Evolutionary conservation across 2,888 invertebrate genomes (phyloP).

Genomic region (Macrophya annulata): DNA sequence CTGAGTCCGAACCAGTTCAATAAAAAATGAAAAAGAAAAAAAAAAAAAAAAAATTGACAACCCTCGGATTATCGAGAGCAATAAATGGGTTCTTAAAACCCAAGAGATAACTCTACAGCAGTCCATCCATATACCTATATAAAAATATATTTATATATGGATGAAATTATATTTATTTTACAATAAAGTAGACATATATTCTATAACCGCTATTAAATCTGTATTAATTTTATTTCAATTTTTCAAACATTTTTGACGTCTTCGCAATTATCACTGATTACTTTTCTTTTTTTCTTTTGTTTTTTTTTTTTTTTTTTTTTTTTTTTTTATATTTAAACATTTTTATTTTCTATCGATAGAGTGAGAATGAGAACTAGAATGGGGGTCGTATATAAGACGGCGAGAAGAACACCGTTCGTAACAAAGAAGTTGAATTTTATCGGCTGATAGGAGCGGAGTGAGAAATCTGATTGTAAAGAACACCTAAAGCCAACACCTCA

Average conservation of each 20-base stretch:
- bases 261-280: neutral
- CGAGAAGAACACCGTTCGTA: slow-evolving; percentile 3
- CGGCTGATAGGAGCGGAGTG: slow-evolving; percentile 66
- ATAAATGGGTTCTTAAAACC: slow-evolving; percentile 24
- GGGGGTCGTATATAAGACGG: neutral
- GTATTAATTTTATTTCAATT: neutral
- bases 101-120: neutral
- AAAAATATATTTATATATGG: neutral
- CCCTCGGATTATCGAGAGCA: slow-evolving; percentile 14
- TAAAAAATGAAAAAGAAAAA: neutral
- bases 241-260: no score
- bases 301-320: neutral
- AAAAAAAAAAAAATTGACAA: slow-evolving; percentile 20
- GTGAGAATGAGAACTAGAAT: neutral
- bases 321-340: slow-evolving; percentile 13
- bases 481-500: slow-evolving; percentile 68
- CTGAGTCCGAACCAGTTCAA: neutral
- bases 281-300: neutral
- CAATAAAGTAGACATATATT: neutral
- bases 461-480: slow-evolving; percentile 75
- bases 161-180: neutral
- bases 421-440: slow-evolving; percentile 64
- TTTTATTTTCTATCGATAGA: slow-evolving; percentile 27
- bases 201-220: neutral
- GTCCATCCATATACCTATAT: neutral